Percentiles rank a stretch among this genome's conserved stretches.
These are phyloP conservation scores for Piaya cayana DNA, from an alignment of 2,113 vertebrate genomes.

Conservation along the genomic window DNA sequence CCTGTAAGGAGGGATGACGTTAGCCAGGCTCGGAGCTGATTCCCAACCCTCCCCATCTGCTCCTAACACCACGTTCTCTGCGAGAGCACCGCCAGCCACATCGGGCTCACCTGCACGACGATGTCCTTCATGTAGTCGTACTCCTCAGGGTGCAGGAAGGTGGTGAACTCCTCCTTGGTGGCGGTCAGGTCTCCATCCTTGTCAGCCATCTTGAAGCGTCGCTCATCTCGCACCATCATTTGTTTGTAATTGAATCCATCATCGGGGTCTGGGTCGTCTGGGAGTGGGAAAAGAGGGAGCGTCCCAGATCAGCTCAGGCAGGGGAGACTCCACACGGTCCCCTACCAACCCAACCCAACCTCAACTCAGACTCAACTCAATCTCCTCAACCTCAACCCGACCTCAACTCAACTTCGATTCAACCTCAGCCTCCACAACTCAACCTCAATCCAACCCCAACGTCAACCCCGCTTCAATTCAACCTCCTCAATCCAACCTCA, in stretches of 20 bases:
- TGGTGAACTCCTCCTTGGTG: slow-evolving; percentile 88
- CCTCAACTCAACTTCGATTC: neutral
- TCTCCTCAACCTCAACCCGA: neutral
- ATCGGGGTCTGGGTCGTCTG: slow-evolving; percentile 89
- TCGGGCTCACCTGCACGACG: slow-evolving; percentile 83
- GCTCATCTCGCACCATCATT: slow-evolving; percentile 89
- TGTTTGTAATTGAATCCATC: slow-evolving; percentile 89
- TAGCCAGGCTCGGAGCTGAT: neutral
- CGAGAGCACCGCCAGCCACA: neutral
- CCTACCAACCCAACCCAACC: neutral
- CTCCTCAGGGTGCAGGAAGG: slow-evolving; percentile 93
- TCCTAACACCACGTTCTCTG: neutral
- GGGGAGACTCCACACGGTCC: accelerated
- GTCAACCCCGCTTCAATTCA: neutral
- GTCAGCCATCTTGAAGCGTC: slow-evolving; percentile 89
- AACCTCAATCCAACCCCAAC: neutral
- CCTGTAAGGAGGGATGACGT: slow-evolving; percentile 65
- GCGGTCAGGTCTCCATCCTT: slow-evolving; percentile 82
- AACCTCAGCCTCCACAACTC: too few species aligned
- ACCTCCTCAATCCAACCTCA: neutral
- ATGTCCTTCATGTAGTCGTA: slow-evolving; percentile 92
- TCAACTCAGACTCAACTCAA: neutral
- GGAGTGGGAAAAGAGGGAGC: neutral
- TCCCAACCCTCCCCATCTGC: neutral
- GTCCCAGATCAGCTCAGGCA: accelerated